phyloP scores from a whole-genome alignment of 2,113 vertebrate species.

The Octodon degus region DNA sequence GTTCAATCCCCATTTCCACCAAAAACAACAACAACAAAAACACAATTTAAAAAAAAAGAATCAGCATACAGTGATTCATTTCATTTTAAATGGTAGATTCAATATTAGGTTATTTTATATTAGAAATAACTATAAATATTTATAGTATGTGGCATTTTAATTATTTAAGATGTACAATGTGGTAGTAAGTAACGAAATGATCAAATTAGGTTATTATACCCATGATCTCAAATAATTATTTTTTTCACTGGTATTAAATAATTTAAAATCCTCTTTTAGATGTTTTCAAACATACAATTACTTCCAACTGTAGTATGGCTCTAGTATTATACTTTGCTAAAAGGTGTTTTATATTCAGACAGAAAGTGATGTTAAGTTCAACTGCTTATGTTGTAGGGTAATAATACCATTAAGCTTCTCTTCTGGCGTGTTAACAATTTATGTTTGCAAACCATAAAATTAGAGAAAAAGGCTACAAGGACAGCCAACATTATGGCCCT shows the following conservation, averaged over 20 bases:
- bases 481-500: too few species aligned
- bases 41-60: too few species aligned
- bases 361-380: too few species aligned
- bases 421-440: too few species aligned
- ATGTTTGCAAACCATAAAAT: too few species aligned
- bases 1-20: too few species aligned
- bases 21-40: too few species aligned
- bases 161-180: neutral
- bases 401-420: too few species aligned
- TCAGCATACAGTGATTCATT: neutral
- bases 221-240: neutral
- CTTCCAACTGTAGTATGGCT: neutral
- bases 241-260: neutral
- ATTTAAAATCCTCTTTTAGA: neutral
- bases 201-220: neutral
- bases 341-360: too few species aligned
- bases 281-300: neutral
- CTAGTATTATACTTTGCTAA: too few species aligned
- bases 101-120: neutral
- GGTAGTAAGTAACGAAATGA: neutral
- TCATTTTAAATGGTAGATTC: neutral
- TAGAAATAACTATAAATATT: neutral
- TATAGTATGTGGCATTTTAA: neutral
- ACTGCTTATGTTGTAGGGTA: too few species aligned
- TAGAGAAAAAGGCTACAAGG: too few species aligned